Percentiles rank a stretch among this genome's conserved stretches.
These are phyloP conservation scores for Prunella himalayana DNA, from an alignment of 2,113 vertebrate genomes.

Conservation along the genomic window DNA sequence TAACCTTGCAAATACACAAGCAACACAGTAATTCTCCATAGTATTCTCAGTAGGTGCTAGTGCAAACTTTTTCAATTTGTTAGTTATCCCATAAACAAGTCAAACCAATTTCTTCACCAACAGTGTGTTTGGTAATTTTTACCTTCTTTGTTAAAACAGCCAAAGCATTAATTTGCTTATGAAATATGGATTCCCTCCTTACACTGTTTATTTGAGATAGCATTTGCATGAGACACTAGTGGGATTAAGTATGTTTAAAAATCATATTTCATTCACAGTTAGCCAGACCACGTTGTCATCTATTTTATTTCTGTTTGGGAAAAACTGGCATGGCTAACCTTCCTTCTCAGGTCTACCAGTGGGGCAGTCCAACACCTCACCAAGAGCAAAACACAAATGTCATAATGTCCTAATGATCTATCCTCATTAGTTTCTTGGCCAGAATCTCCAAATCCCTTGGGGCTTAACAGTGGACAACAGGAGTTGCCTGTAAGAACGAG, in stretches of 20 bases:
- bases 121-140: not conserved
- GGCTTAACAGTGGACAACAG: not conserved
- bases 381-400: not conserved
- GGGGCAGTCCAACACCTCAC: not conserved
- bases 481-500: not conserved
- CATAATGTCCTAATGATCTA: not conserved
- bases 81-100: not conserved
- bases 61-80: not conserved
- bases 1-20: not conserved
- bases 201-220: not conserved
- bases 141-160: not conserved
- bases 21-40: not conserved
- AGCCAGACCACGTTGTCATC: fast-evolving
- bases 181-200: not conserved
- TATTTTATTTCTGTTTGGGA: not conserved
- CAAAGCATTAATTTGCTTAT: not conserved
- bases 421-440: not conserved
- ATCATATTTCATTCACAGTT: not conserved
- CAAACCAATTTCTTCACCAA: not conserved
- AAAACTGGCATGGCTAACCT: not conserved
- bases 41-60: not conserved
- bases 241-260: not conserved
- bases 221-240: not conserved
- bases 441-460: not conserved
- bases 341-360: not conserved